Base-by-base conservation (phyloP, 2,888 invertebrate species). In the Phasia obesa region DNA sequence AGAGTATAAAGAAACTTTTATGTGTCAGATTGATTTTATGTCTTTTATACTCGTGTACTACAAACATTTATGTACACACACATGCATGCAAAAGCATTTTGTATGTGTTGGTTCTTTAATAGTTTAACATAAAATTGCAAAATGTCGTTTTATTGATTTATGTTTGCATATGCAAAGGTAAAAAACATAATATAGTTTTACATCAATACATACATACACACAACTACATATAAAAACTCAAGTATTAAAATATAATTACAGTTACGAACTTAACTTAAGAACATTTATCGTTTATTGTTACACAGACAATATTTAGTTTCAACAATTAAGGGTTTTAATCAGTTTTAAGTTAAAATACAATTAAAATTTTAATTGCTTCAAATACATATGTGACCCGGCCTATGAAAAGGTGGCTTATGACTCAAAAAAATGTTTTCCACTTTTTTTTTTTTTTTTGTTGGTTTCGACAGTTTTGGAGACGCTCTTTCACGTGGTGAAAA, bases 141-240 rank as follows among this genome's bases (percentile, higher is more conserved):
- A 80, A 53, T 59, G 60, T 67, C 62, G 27, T 81, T 44, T 71
- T 76, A 76, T 81, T 77, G 73, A 73, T 77, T 73, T 62, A 76
- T 57, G 69, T 60, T 51, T 49, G 19, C 19, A 35, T 31, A 11
- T 64, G 38, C 59, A 69, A 57, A 64, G 53, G 38, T 69, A 74
- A 82, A 69, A 73, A 57, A 74, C 77, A 77, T 62, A 59, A 74
- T 81, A 67, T 51, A 57, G 67, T 69, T 73, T 65, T 35, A 60
- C 53, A 57, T 23, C 31, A 57, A 67, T 13, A 38, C 13, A 35
- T 31, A 60, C 27, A 62, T 15, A 19, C 31, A 25, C 27, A 44
- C 23, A 42, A 2, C 42, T 19, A 25, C n/a, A 67, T 59, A 0
- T 15, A 19, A 9, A 49, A 13, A 17, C 31, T 1, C 0, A 35